These are phyloP conservation scores for Pseudococcus longispinus DNA, from an alignment of 2,888 invertebrate genomes.

Conservation along the genomic window DNA sequence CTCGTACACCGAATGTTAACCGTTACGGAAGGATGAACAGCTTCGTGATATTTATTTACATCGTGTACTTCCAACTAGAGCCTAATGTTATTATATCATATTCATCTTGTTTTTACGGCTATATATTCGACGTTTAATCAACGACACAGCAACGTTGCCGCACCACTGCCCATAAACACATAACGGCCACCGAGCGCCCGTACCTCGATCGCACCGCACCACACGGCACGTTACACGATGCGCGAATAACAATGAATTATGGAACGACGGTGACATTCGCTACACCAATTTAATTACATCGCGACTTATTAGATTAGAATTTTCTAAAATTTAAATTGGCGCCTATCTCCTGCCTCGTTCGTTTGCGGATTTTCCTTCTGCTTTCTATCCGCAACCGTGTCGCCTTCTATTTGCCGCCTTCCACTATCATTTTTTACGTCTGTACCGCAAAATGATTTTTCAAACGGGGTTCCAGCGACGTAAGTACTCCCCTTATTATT, in stretches of 20 bases:
- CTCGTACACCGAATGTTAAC: constrained; percentile 37
- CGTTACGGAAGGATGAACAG: constrained; percentile 40
- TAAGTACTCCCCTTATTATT: not conserved
- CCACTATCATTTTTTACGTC: not conserved
- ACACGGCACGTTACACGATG: constrained; percentile 4
- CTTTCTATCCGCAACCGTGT: constrained; percentile 41
- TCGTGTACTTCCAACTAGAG: constrained; percentile 18
- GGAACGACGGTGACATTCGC: constrained; percentile 30
- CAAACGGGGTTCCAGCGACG: not conserved
- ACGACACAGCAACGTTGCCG: constrained; percentile 9
- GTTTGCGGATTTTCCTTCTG: constrained; percentile 39
- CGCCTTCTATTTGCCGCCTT: not conserved
- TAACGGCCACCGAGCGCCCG: not conserved
- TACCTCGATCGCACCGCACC: not conserved
- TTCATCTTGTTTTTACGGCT: constrained; percentile 37
- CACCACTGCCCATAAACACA: constrained; percentile 8
- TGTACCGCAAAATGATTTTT: constrained; percentile 13
- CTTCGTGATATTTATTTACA: constrained; percentile 30
- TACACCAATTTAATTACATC: constrained; percentile 35
- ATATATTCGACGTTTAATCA: constrained; percentile 40
- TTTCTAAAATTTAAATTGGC: constrained; percentile 49
- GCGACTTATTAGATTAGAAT: constrained; percentile 20
- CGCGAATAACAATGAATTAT: constrained; percentile 4
- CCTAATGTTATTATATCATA: constrained; percentile 45
- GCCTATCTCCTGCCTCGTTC: not conserved